Percentiles rank a stretch among this genome's conserved stretches.
These are phyloP conservation scores for Dryobotodes eremita DNA, from an alignment of 2,888 invertebrate species.

Conservation along the genomic window DNA sequence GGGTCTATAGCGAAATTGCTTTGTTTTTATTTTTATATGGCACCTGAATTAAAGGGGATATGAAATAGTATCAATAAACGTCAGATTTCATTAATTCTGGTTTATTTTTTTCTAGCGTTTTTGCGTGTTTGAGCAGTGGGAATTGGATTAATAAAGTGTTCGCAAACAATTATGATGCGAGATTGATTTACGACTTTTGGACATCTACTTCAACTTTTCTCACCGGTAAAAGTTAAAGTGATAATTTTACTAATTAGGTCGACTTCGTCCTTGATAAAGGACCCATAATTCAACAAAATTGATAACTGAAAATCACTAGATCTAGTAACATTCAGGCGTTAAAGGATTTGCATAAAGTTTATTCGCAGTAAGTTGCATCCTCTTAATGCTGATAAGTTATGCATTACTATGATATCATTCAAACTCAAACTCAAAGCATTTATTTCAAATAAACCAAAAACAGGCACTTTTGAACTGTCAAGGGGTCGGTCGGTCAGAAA, in stretches of 20 bases:
- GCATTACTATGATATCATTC: not conserved
- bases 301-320: too few relatives aligned
- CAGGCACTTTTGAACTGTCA: too few relatives aligned
- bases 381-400: not conserved
- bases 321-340: not conserved
- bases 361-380: not conserved
- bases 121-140: slow-evolving; percentile 55
- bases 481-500: too few relatives aligned
- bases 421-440: too few relatives aligned
- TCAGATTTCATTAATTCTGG: slow-evolving; percentile 61
- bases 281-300: not conserved
- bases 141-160: slow-evolving; percentile 50
- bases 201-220: not conserved
- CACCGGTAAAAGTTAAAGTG: not conserved
- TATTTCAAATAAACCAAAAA: too few relatives aligned
- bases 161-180: slow-evolving; percentile 12
- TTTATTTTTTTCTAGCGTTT: slow-evolving; percentile 39
- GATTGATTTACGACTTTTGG: slow-evolving; percentile 31
- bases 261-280: too few relatives aligned
- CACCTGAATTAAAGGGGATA: slow-evolving; percentile 38
- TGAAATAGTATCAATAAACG: slow-evolving; percentile 65
- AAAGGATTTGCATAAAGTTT: not conserved
- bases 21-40: slow-evolving; percentile 64
- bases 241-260: not conserved
- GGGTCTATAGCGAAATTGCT: slow-evolving; percentile 55